Conservation (phyloP, 2,888 invertebrate genomes). For the Catocala nupta region DNA sequence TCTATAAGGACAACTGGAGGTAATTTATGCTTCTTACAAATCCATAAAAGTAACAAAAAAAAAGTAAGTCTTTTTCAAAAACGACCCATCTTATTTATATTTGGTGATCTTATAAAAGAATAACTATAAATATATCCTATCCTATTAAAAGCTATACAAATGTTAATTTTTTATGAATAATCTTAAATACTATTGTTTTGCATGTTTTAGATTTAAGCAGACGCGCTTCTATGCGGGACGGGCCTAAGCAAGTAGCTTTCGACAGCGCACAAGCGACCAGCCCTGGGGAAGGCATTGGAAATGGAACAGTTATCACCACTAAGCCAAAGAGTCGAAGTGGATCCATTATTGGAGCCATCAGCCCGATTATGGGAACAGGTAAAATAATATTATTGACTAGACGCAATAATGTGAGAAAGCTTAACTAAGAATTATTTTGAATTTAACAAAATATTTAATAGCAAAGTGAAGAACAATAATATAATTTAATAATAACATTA, state of each 20-base stretch:
- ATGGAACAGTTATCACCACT: slow-evolving; percentile 64
- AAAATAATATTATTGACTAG: slow-evolving; percentile 13
- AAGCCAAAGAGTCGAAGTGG: slow-evolving; percentile 84
- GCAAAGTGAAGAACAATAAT: no score
- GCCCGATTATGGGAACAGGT: slow-evolving; percentile 86
- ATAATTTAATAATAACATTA: background rate
- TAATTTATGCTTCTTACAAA: slow-evolving; percentile 11
- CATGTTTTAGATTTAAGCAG: slow-evolving; percentile 72
- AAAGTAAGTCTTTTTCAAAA: no score
- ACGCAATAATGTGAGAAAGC: no score
- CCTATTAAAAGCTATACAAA: no score
- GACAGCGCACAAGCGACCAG: slow-evolving; percentile 70
- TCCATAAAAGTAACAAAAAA: no score
- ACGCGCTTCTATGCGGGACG: slow-evolving; percentile 76
- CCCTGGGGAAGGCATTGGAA: slow-evolving; percentile 69
- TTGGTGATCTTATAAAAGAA: no score
- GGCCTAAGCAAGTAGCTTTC: slow-evolving; percentile 74
- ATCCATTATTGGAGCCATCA: slow-evolving; percentile 84
- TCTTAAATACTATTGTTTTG: background rate
- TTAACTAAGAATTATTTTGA: no score
- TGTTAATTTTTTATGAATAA: background rate
- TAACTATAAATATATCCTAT: no score
- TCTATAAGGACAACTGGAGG: slow-evolving; percentile 70
- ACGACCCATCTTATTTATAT: no score
- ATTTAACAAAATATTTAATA: no score